Evolutionary conservation across 2,113 vertebrate species (phyloP).

Genomic region (Galeopterus variegatus): DNA sequence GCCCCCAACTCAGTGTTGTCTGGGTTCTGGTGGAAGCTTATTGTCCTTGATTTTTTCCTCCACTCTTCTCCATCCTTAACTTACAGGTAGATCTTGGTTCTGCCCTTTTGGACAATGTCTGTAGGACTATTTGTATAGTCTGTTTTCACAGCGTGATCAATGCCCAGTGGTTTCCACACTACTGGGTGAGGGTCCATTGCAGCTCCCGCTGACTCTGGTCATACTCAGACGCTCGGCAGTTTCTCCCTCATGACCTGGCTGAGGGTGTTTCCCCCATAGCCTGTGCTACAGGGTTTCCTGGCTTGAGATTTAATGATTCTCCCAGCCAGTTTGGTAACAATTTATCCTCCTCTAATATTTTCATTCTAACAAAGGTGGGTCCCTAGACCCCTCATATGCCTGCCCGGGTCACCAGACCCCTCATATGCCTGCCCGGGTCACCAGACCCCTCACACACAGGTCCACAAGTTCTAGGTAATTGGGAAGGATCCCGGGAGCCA

Average conservation of each 20-base stretch:
- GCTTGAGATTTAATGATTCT: not conserved
- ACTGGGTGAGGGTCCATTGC: not conserved
- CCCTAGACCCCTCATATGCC: no score
- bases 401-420: no score
- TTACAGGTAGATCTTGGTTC: not conserved
- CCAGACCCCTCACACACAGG: no score
- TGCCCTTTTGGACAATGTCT: not conserved
- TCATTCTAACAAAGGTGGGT: not conserved
- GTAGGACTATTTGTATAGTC: rapidly evolving
- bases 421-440: no score
- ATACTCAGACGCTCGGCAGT: not conserved
- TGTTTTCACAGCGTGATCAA: not conserved
- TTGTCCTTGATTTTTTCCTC: not conserved
- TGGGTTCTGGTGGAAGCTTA: not conserved
- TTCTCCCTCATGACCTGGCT: not conserved
- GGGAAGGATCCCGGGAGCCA: no score
- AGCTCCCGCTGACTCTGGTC: not conserved
- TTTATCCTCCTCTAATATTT: not conserved
- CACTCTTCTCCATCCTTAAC: not conserved
- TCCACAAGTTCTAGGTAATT: no score
- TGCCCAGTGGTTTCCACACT: not conserved
- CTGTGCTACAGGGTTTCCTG: not conserved
- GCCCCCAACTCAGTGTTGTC: not conserved
- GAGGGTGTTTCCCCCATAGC: rapidly evolving
- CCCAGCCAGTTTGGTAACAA: not conserved